Percentiles rank a stretch among this genome's conserved stretches.
These are phyloP conservation scores for Euzophera pinguis DNA, from an alignment of 2,888 invertebrate species.

Conservation along the genomic window DNA sequence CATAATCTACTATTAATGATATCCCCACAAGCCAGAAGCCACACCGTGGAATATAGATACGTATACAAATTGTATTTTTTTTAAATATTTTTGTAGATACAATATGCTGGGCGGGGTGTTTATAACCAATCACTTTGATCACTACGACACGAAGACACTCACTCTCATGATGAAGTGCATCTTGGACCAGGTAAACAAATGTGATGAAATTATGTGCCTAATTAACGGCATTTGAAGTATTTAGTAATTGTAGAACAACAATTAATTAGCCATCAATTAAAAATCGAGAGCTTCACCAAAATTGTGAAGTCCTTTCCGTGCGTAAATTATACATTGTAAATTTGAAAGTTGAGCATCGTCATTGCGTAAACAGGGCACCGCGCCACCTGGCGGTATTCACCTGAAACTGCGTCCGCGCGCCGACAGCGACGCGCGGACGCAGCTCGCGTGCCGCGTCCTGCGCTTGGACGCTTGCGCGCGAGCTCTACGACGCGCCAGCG, in stretches of 20 bases:
- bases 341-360: too few species aligned
- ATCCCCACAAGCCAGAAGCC: too few species aligned
- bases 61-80: background rate
- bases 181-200: conserved; percentile 63
- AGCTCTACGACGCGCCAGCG: conserved; percentile 75
- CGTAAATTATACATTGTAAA: too few species aligned
- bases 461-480: conserved; percentile 66
- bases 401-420: conserved; percentile 74
- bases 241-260: too few species aligned
- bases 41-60: too few species aligned
- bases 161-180: conserved; percentile 81
- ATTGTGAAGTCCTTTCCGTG: too few species aligned
- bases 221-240: too few species aligned
- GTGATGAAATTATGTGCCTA: background rate
- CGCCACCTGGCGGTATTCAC: conserved; percentile 80
- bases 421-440: conserved; percentile 74
- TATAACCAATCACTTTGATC: conserved; percentile 71
- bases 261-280: too few species aligned
- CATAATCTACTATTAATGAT: too few species aligned
- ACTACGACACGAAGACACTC: conserved; percentile 69
- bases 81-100: conserved; percentile 57
- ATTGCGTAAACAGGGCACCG: conserved; percentile 68
- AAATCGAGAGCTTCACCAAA: too few species aligned
- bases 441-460: conserved; percentile 72
- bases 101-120: conserved; percentile 81